A percentile compares a stretch with the other conserved stretches of the same genome.
These are phyloP conservation scores for Festucalex cinctus DNA, from an alignment of 2,113 vertebrate species.

Conservation along the genomic window DNA sequence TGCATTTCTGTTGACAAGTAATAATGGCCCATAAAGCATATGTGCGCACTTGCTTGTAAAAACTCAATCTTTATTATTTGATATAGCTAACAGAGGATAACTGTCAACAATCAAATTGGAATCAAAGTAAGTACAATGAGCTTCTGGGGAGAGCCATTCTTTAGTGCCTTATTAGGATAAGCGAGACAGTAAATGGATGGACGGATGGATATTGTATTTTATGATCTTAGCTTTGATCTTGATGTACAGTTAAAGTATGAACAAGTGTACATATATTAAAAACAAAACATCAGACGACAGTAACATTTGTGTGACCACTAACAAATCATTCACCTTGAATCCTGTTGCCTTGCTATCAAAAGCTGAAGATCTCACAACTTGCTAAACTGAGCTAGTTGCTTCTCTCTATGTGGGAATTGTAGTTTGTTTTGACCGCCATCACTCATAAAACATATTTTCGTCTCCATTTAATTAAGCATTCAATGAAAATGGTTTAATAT, in stretches of 20 bases:
- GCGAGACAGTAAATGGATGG: not conserved
- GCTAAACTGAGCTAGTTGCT: no score
- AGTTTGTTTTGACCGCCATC: no score
- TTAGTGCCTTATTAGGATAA: not conserved
- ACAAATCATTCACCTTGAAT: no score
- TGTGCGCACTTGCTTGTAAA: conserved; percentile 21
- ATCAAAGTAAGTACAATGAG: not conserved
- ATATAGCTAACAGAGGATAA: not conserved
- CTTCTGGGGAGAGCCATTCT: not conserved
- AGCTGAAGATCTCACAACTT: no score
- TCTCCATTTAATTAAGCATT: no score
- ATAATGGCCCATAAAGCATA: conserved; percentile 32
- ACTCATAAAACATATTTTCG: no score
- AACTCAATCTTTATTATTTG: conserved; percentile 17
- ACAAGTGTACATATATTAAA: not conserved
- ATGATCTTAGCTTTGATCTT: not conserved
- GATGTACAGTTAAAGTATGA: not conserved
- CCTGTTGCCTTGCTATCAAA: no score
- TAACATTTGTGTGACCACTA: no score
- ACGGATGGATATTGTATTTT: not conserved
- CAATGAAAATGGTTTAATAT: no score
- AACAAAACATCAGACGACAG: not conserved
- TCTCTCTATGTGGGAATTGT: no score
- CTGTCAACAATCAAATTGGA: not conserved
- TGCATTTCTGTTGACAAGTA: conserved; percentile 53